Base-by-base conservation (phyloP, 2,113 vertebrate genomes). In the Centropristis striata region DNA sequence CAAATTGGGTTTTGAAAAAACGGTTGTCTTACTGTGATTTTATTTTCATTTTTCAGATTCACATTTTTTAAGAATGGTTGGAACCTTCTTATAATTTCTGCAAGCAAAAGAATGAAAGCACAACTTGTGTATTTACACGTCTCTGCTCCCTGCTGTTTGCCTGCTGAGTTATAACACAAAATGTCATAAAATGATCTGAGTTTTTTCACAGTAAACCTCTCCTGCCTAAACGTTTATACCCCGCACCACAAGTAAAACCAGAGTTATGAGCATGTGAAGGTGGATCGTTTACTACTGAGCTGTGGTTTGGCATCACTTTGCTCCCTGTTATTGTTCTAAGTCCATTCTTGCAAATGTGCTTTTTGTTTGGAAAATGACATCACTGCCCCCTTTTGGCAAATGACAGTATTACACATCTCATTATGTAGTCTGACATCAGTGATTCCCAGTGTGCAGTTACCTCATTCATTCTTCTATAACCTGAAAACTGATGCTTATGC, bases 401-500 rank as follows among this genome's bases (percentile, higher is more conserved):
- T 6, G n/a, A 1, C 21, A 21, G 66, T 55, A 84, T 70, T 81
- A 78, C 89, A 88, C 32, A 54, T 36, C 86, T 92, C 86, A 91
- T 90, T 90, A 92, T 18, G 58, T 84, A 93, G 90, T 92, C 92
- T 93, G 92, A 93, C 92, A 91, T 92, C 92, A 91, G 89, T 44
- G 75, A 41, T 27, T 82, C 59, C 67, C 67, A 64, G 58, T 50
- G 28, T 51, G 47, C 36, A 2, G 20, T 41, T 28, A 49, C n/a
- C 58, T 73, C 58, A 69, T 73, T 68, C 7, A 41, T 72, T 71
- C 25, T 12, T 68, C 25, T 37, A 21, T 70, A 42, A 32, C 7
- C 37, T 16, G 5, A 3, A 69, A 47, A 75, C 50, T 5, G 46
- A 69, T 27, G 53, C 59, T 59, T 39, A 14, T 42, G 27, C 2